phyloP scores from a whole-genome alignment of 2,797 vertebrate genomes.

The Monodelphis domestica region DNA sequence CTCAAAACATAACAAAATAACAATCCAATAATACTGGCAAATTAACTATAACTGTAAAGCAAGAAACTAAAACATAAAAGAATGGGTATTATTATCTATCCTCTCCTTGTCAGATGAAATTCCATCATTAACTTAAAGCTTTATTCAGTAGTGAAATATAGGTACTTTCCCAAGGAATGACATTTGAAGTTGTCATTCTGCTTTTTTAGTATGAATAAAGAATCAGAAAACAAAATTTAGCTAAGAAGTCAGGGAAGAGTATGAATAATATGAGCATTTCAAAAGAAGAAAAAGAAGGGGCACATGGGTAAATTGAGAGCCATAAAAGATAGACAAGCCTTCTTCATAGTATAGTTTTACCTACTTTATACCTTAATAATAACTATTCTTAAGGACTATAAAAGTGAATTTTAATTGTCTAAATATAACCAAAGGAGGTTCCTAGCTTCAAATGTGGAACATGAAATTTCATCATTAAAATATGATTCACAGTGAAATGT shows the following conservation, averaged over 20 bases:
- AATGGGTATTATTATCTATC: not conserved
- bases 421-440: not conserved
- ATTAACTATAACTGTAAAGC: not conserved
- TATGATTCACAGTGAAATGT: slow-evolving; percentile 25
- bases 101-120: not conserved
- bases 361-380: not conserved
- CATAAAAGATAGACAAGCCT: not conserved
- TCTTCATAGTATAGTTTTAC: not conserved
- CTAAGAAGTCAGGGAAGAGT: not conserved
- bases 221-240: not conserved
- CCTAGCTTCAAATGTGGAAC: not conserved
- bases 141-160: slow-evolving; percentile 33
- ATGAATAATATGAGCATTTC: not conserved
- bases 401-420: not conserved
- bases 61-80: not conserved
- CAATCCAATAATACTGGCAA: not conserved
- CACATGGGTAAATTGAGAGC: not conserved
- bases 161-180: not conserved
- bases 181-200: not conserved
- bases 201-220: not conserved
- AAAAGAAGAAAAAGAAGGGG: not conserved
- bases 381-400: not conserved
- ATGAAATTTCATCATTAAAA: not conserved
- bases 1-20: not conserved
- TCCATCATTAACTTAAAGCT: not conserved